Evolutionary conservation across 2,797 vertebrate genomes (phyloP).

Genomic region (Heteromormyrus szaboi): DNA sequence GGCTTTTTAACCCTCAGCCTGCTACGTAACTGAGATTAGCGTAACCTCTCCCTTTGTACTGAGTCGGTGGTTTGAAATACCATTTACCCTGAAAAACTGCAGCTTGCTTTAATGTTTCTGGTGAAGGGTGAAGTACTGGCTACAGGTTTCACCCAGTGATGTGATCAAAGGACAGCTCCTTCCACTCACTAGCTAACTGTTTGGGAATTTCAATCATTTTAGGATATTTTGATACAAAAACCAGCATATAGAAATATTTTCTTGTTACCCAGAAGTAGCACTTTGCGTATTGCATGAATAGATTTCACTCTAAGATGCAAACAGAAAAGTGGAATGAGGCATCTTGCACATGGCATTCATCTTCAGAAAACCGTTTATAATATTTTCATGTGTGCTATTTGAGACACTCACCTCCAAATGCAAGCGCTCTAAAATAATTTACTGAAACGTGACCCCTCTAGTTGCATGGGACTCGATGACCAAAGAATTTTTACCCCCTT

Average conservation of each 20-base stretch:
- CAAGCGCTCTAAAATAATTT: background rate
- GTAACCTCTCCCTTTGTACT: background rate
- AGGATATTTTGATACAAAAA: background rate
- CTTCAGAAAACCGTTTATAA: background rate
- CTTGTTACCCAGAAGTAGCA: background rate
- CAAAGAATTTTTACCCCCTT: background rate
- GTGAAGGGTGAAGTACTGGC: background rate
- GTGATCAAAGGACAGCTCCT: background rate
- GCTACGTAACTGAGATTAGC: background rate
- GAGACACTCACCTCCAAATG: background rate
- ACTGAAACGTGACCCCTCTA: background rate
- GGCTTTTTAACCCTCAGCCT: background rate
- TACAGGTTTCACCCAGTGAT: background rate
- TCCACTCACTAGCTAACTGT: background rate
- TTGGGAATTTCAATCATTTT: conserved; percentile 3
- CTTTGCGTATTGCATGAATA: background rate
- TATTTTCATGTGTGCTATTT: background rate
- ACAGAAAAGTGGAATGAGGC: background rate
- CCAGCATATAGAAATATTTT: background rate
- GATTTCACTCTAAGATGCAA: background rate
- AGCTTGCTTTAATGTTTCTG: background rate
- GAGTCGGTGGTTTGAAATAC: conserved; percentile 1
- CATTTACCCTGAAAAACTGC: background rate
- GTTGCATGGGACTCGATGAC: background rate
- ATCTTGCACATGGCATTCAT: background rate